Evolutionary conservation across 2,888 invertebrate species (phyloP), one percentile per base, ranked within the genome.

Genomic region (Cheilosia urbana): DNA sequence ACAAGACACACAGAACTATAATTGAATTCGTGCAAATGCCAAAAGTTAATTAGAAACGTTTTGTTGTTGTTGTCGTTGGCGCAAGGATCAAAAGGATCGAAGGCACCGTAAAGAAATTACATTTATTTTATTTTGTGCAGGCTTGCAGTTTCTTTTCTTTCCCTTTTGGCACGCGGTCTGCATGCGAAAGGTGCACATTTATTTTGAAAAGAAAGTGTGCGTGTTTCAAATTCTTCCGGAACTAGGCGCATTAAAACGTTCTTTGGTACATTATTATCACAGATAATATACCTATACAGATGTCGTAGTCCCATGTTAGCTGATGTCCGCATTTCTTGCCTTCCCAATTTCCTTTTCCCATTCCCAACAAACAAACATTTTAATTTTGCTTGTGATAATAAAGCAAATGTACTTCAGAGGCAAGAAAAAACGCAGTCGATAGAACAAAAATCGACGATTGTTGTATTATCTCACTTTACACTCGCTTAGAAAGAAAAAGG

Each of bases 1-100:
- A 19, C 40, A 37, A n/a, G 21, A 24, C 11, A 24, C 57, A 69
- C 69, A 71, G 45, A 60, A 66, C 58, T 27, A 47, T 72, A 71
- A 77, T 62, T 77, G 71, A 55, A 72, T 77, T 77, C 65, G 40
- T 40, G 65, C 65, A 72, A 77, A 72, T 77, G 71, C 66, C 47
- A 11, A 55, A 57, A 72, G 53, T 72, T 76, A 72, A 71, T 77
- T 82, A 76, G 76, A 76, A 76, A 81, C 71, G n/a, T n/a, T n/a
- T n/a, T n/a, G n/a, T 11, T 27, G 27, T 13, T 37, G 11, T 65
- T 51, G 71, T 65, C 45, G 58, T 71, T 82, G 76, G 42, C 65
- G 81, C 65, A 71, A 60, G 81, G 65, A 82, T 82, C 76, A 82
- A 76, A 76, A 60, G 69, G 42, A 58, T 34, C 57, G 37, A 42